A percentile compares a stretch with the other conserved stretches of the same genome.
phyloP scores from a whole-genome alignment of 2,797 vertebrate species.

The Notamacropus eugenii region DNA sequence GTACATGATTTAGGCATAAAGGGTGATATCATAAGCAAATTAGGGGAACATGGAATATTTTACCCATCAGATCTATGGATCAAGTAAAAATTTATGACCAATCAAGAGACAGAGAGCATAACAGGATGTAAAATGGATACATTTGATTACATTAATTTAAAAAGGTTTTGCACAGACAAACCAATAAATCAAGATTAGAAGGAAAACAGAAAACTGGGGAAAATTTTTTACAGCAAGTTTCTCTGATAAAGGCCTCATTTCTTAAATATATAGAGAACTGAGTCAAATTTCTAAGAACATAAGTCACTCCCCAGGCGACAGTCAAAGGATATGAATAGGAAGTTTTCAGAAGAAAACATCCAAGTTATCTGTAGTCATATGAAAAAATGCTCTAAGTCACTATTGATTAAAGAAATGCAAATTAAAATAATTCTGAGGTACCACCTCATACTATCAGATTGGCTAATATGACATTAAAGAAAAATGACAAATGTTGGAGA shows the following conservation, averaged over 20 bases:
- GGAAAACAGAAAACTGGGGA: background rate
- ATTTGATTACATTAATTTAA: background rate
- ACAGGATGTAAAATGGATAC: background rate
- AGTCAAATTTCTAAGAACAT: background rate
- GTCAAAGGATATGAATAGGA: background rate
- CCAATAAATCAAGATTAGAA: background rate
- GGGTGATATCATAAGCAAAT: background rate
- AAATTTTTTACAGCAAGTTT: background rate
- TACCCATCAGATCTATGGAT: background rate
- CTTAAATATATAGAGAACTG: background rate
- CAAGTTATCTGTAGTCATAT: background rate
- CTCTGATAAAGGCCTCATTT: background rate
- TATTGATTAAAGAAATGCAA: background rate
- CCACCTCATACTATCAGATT: background rate
- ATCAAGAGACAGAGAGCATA: background rate
- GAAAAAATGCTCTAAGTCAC: background rate
- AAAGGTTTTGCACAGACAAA: background rate
- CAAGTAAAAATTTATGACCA: background rate
- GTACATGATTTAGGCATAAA: background rate
- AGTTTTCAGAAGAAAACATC: background rate
- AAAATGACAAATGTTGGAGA: background rate
- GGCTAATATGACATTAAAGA: background rate
- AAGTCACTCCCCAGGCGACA: background rate
- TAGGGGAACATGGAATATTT: background rate
- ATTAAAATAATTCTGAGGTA: background rate